Conservation (phyloP, 2,797 vertebrate genomes). For the Myripristis jacobus region DNA sequence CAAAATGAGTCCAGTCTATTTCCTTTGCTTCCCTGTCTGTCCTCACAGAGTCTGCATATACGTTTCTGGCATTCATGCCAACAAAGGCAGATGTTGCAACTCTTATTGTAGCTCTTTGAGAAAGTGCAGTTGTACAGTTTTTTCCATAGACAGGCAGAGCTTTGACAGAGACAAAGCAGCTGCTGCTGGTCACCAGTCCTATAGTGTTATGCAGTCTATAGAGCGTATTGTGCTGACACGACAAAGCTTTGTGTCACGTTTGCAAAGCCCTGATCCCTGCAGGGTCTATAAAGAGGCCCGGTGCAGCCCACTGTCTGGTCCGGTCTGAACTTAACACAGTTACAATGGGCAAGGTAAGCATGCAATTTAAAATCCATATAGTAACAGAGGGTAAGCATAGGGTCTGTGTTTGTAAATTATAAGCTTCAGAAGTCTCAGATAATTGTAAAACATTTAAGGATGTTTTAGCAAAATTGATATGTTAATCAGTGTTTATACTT, state of each 20-base stretch:
- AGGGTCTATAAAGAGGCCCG: conserved; percentile 82
- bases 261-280: conserved; percentile 78
- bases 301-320: conserved; percentile 58
- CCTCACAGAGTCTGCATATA: conserved; percentile 22
- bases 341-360: conserved; percentile 85
- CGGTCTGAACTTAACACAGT: conserved; percentile 70
- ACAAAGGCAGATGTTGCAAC: conserved; percentile 79
- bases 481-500: neutral
- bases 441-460: neutral
- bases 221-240: conserved; percentile 79
- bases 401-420: neutral
- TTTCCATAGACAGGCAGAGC: conserved; percentile 73
- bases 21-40: conserved; percentile 4
- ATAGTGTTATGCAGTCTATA: conserved; percentile 71
- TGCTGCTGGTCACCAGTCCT: conserved; percentile 60
- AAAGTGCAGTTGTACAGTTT: conserved; percentile 79
- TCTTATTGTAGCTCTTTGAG: conserved; percentile 70
- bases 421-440: neutral
- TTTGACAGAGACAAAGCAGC: conserved; percentile 79
- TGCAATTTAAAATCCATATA: conserved; percentile 34
- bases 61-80: conserved; percentile 58
- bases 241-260: conserved; percentile 76
- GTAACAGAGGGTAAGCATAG: neutral
- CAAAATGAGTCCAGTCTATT: conserved; percentile 20
- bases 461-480: neutral